Evolutionary conservation across 2,888 invertebrate genomes (phyloP), one percentile per base, ranked within the genome.

Genomic region (Pandemis corylana): DNA sequence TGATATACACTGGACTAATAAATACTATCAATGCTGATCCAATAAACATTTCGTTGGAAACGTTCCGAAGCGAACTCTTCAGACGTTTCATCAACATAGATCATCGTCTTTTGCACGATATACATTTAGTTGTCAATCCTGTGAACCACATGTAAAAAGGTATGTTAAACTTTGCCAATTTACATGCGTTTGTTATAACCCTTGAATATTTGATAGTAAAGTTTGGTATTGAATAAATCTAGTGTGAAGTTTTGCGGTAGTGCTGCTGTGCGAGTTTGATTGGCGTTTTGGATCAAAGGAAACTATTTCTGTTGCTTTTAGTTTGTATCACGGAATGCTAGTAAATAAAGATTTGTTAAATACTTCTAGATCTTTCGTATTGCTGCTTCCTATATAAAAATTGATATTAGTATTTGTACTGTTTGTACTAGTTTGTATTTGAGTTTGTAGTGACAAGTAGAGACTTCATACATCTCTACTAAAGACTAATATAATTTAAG

Each of bases 221-320:
- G 51, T 74, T 49, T 9, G 41, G 28, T 66, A 5, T 51, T 36
- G n/a, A 36, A 9, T 44, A 15, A 49, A 42, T 12, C 20, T 1
- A 9, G 15, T 41, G 53, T 36, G 41, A 15, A 20, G 51, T 15
- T 12, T 49, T 28, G n/a, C 0, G 44, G 36, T 20, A 51, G 53
- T 41, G 41, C 49, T 65, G 49, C 49, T 51, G 41, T 51, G 36
- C 28, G 44, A 41, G 59, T 74, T 15, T 68, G 68, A 69, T 74
- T 56, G 69, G 65, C 56, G 61, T 44, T 69, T 69, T 65, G 70
- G 74, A 74, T 74, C 74, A 74, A 74, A 74, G 74, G n/a, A 61
- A 66, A 53, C 65, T 74, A 74, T 69, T 70, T 51, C 28, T 28
- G 51, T 41, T 13, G 42, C 15, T 46, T 49, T 69, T 15, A 13